Evolutionary conservation across 1,140 invertebrate species (phyloP), one percentile per base, ranked within the genome.

Genomic region (Drosophila littoralis): DNA sequence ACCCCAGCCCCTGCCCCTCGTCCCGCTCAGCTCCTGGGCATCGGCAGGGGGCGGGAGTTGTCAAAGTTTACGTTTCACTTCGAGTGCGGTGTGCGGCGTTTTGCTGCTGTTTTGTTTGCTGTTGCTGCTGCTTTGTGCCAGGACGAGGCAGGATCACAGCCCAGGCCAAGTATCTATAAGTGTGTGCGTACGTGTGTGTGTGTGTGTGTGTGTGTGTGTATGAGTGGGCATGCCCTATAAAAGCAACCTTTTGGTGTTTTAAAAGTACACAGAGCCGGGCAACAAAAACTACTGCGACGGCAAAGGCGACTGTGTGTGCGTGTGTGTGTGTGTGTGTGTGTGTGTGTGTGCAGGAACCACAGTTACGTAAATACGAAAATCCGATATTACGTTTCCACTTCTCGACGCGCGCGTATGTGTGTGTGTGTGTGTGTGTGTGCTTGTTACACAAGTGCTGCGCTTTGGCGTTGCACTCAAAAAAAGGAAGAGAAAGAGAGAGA

Each of bases 51-150:
- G 9, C 64, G 13, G 48, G 50, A 38, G 22, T 84, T 89, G 85
- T 90, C 85, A 89, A 90, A 89, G 85, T 84, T 89, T 84, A 89
- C 84, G 81, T 89, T 89, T 89, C 81, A 81, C 80, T 84, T 89
- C 70, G 75, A 89, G 80, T 81, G 70, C 77, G 79, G 72, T 74
- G 76, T 73, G 68, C 64, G 78, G 59, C 72, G 64, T 80, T 81
- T 77, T 79, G 69, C 43, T 61, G 69, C 52, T 65, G 69, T 64
- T 77, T 70, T 70, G 68, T 72, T 45, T 66, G 45, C 33, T 60
- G 71, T 15, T 42, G 60, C 45, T 51, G 60, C 22, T 28, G 22
- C 22, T 28, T 28, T 40, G 45, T 9, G 17, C 58, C 59, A 51
- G 64, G 45, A 60, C 55, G 65, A 46, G 22, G 40, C 61, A 68